Base-by-base conservation (phyloP, 2,888 invertebrate genomes). In the Lycocerus yunnanus region DNA sequence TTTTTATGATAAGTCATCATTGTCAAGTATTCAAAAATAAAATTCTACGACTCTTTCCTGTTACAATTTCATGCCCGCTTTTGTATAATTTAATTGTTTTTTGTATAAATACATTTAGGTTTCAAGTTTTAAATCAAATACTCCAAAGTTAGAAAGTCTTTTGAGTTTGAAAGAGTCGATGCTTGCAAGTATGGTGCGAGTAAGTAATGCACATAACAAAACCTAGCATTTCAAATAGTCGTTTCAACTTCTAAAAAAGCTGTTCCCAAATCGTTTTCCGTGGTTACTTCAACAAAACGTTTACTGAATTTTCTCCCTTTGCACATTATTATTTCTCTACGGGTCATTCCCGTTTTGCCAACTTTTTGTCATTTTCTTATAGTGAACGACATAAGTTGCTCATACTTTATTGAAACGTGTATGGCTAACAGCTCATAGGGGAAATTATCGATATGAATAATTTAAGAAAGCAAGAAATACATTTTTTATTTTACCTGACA, bases 321-420 rank as follows among this genome's bases (percentile, higher is more conserved):
- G 60, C 74, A 71, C 74, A 72, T 71, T 74, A 73, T 73, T 71
- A 68, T 72, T 71, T 75, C 68, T 72, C 72, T 59, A 75, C 68
- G 74, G 74, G 74, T 75, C 74, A 75, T 71, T 75, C 74, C 13
- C 66, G 65, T 75, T 72, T 75, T 69, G 58, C 69, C 59, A 58
- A 27, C 65, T 66, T 68, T 71, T 63, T 72, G 68, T 68, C 71
- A 71, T 68, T 71, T 75, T 43, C 66, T 72, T 69, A 71, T 72
- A 65, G 68, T 18, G 58, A 69, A 8, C 58, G 68, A 60, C 18
- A 72, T 61, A 69, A 72, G 72, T 43, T 43, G 6, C 43, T 43
- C 43, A n/a, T 72, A 65, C 16, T 65, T 69, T 71, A 58, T 59
- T 13, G 43, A 63, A 68, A 16, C 20, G 24, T 15, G 27, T 61